Percentiles rank a stretch among this genome's conserved stretches.
Conservation (phyloP, 2,113 vertebrate genomes). For the Peucedramus taeniatus region DNA sequence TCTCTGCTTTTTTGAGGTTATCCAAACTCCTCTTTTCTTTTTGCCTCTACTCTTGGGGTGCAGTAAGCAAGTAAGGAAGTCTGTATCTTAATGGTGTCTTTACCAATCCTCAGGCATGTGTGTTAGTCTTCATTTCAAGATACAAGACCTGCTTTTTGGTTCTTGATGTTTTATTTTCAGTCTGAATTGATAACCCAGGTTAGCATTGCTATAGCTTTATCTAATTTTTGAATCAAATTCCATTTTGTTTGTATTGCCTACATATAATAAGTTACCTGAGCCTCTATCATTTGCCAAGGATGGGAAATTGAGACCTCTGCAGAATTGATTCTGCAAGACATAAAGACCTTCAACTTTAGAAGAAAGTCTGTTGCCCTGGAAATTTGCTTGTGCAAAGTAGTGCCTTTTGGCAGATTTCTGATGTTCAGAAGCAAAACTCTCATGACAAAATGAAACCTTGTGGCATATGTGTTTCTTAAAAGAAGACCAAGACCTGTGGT, state of each 20-base stretch:
- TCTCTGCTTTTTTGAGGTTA: background rate
- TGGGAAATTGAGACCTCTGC: background rate
- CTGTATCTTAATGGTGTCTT: background rate
- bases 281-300: background rate
- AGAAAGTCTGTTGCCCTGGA: slow-evolving; percentile 43
- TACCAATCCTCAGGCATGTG: background rate
- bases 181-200: background rate
- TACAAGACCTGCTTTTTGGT: background rate
- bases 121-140: background rate
- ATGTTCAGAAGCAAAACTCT: slow-evolving; percentile 48
- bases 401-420: slow-evolving; percentile 30
- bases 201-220: background rate
- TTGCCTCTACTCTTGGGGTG: background rate
- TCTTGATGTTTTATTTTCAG: background rate
- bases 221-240: background rate
- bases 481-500: background rate
- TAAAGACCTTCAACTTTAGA: slow-evolving; percentile 10
- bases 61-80: no score
- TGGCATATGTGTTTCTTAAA: slow-evolving; percentile 44
- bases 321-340: slow-evolving; percentile 2
- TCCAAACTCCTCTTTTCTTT: background rate
- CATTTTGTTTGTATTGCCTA: background rate
- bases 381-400: slow-evolving; percentile 18
- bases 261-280: background rate
- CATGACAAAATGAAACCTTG: slow-evolving; percentile 28